These are phyloP conservation scores for Himantopus leucocephalus DNA, from an alignment of 2,113 vertebrate species.

Conservation along the genomic window DNA sequence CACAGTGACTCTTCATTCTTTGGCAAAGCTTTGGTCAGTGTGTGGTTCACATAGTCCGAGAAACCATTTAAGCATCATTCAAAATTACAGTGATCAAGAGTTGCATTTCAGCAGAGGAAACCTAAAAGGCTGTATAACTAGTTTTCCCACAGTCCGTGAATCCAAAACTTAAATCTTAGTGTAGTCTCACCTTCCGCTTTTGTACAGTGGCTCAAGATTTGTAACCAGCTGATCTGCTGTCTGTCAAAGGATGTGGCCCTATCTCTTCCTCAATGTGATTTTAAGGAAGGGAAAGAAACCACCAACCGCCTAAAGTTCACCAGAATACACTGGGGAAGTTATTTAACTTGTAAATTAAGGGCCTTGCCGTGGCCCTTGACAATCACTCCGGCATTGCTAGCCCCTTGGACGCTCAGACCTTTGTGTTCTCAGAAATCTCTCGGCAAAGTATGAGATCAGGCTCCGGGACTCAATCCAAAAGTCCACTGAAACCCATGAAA, in stretches of 20 bases:
- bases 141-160: conserved; percentile 32
- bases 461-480: background rate
- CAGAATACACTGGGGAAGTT: background rate
- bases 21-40: background rate
- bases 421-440: background rate
- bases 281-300: background rate
- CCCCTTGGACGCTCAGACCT: background rate
- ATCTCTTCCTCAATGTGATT: background rate
- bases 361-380: background rate
- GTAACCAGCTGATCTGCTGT: background rate
- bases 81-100: conserved; percentile 35
- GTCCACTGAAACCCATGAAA: background rate
- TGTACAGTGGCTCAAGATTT: background rate
- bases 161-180: background rate
- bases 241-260: background rate
- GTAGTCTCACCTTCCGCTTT: background rate
- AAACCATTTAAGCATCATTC: background rate
- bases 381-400: background rate
- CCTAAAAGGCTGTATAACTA: background rate
- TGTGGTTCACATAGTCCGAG: background rate
- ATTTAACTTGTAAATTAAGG: background rate
- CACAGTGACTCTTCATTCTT: background rate
- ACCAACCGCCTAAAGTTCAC: background rate
- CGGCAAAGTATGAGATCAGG: background rate
- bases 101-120: conserved; percentile 3